Percentiles rank a stretch among this genome's conserved stretches.
phyloP scores from a whole-genome alignment of 2,113 vertebrate species.

The Gavialis gangeticus region DNA sequence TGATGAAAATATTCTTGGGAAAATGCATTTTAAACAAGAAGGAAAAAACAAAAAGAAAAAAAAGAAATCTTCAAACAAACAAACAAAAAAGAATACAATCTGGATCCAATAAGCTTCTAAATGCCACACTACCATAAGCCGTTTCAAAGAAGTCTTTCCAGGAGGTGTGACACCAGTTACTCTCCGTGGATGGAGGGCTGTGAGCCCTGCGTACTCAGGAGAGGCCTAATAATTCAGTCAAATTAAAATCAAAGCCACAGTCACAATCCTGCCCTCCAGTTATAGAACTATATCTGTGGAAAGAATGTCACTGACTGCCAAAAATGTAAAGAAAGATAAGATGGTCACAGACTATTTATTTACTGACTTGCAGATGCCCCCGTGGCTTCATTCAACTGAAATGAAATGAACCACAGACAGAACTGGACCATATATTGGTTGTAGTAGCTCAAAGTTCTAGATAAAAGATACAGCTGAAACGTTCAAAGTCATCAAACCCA shows the following conservation, averaged over 20 bases:
- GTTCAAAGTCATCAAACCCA: not conserved
- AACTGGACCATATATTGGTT: not conserved
- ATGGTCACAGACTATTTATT: not conserved
- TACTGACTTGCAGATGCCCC: not conserved
- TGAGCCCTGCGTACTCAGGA: not conserved
- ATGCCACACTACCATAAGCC: not conserved
- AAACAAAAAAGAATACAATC: not conserved
- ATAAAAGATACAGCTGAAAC: not conserved
- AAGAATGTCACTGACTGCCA: too few species aligned
- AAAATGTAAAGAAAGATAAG: not conserved
- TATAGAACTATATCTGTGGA: fast-evolving
- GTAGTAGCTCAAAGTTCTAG: not conserved
- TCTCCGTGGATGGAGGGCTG: fast-evolving
- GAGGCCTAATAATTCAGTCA: not conserved
- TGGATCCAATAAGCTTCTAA: not conserved
- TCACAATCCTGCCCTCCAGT: not conserved
- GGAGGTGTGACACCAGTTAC: not conserved
- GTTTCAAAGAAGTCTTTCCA: not conserved
- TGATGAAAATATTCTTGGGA: slow-evolving; percentile 50
- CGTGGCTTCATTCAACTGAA: not conserved
- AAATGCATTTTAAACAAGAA: slow-evolving; percentile 12
- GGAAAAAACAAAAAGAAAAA: not conserved
- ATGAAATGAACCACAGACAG: not conserved
- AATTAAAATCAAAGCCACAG: not conserved
- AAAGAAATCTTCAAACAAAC: not conserved